phyloP scores from a whole-genome alignment of 2,113 vertebrate genomes.

The Galeopterus variegatus region DNA sequence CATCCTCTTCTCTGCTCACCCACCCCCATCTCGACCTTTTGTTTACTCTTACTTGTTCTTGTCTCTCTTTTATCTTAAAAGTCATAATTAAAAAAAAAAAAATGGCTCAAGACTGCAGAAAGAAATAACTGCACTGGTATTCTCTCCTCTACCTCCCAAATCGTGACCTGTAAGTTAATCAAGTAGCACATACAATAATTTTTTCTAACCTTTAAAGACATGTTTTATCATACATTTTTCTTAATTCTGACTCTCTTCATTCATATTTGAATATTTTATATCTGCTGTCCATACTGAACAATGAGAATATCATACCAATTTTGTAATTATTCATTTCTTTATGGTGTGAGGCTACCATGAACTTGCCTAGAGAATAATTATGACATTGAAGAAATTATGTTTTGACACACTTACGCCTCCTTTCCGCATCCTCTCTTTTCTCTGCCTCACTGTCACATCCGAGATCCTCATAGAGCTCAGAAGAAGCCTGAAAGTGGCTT shows the following conservation, averaged over 20 bases:
- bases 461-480: neutral
- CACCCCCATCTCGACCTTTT: neutral
- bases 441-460: neutral
- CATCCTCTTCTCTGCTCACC: rapidly evolving
- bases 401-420: neutral
- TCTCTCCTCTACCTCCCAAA: neutral
- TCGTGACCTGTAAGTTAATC: neutral
- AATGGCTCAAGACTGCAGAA: neutral
- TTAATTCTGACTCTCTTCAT: neutral
- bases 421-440: neutral
- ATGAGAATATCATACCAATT: neutral
- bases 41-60: neutral
- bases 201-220: neutral
- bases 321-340: neutral
- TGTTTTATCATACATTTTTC: neutral
- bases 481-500: neutral
- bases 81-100: neutral
- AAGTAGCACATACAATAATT: neutral
- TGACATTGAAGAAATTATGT: neutral
- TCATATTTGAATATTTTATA: neutral
- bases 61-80: slow-evolving; percentile 8
- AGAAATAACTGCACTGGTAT: neutral
- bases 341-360: neutral
- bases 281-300: neutral
- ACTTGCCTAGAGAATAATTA: neutral